Evolutionary conservation across 2,888 invertebrate species (phyloP), one percentile per base, ranked within the genome.

Genomic region (Ectemnius continuus): DNA sequence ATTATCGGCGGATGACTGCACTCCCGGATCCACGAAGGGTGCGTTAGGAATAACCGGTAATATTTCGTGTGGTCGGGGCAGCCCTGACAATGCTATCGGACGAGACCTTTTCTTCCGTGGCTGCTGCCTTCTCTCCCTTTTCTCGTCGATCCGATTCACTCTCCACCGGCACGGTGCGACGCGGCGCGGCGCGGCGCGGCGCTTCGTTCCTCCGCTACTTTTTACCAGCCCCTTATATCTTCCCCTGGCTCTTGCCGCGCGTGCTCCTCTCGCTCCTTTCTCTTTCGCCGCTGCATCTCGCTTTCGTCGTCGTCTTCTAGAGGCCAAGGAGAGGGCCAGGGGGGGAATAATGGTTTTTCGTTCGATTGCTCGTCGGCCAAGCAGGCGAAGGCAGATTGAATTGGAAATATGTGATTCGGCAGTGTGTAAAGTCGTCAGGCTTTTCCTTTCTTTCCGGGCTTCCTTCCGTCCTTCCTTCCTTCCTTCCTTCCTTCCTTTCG

Each of bases 401-500:
- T 88, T 86, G 87, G 82, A 88, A 88, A 87, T 87, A 88, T 87
- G 87, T 82, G 85, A 88, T 87, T 85, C 85, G 84, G 79, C 83
- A 85, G 84, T 83, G 85, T 87, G 86, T 86, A 88, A 87, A 88
- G 86, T 88, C 86, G 84, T 84, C 83, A 83, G 81, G 75, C 72
- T 78, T 83, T 81, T 72, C 78, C 71, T 45, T 70, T 70, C 59
- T 62, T 36, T 28, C 57, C 45, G n/a, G 61, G 73, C 56, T 23
- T 47, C n/a, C 20, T 28, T 26, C 68, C 57, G 56, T 68, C 46
- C 45, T 63, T 18, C 47, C 73, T 68, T 58, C 61, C 67, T 36
- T 70, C 52, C 62, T 46, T 63, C 47, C 18, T 61, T 67, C 52
- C 62, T 60, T 47, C 64, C 59, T 57, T 56, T 13, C 20, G 52